Evolutionary conservation across 2,888 invertebrate species (phyloP), one percentile per base, ranked within the genome.

Genomic region (Euproctis similis): DNA sequence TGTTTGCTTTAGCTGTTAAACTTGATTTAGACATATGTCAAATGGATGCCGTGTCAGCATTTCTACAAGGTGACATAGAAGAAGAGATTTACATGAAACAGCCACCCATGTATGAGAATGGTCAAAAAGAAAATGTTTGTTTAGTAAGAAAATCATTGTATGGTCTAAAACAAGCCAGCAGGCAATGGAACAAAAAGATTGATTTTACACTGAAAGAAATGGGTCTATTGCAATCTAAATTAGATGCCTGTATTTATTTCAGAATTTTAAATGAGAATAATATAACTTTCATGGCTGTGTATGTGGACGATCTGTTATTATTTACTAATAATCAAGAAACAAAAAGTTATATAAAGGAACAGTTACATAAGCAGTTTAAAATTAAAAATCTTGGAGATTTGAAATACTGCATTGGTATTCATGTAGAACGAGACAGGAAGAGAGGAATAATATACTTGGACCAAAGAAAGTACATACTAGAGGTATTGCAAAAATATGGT

Each of bases 351-450:
- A 7, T 0, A 8, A 8, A 11, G 11, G 1, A 33, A 41, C 8
- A 47, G 42, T 16, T 18, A 30, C 16, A 37, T 39, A 28, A 18
- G 39, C 18, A 24, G 28, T 18, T 9, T 41, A 27, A 33, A 40
- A 12, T 48, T 45, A 23, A 6, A 33, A 1, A 44, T 46, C 31
- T 46, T 43, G 12, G 40, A 38, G 8, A 12, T 45, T 2, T 28
- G 18, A 14, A 11, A 1, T 24, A 29, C 20, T 20, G 9, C n/a
- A 19, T 19, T 30, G 12, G 14, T 10, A 10, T 21, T 8, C 10
- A 21, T 21, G 23, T 11, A n/a, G 22, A 26, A 24, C 17, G 16
- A 16, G 28, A 33, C 8, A 29, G 8, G 8, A 19, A 18, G 7
- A 28, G 11, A 21, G 29, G 13, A 13, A 8, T 12, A n/a, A 33